phyloP scores from a whole-genome alignment of 2,797 vertebrate genomes.

The Amniataba percoides region DNA sequence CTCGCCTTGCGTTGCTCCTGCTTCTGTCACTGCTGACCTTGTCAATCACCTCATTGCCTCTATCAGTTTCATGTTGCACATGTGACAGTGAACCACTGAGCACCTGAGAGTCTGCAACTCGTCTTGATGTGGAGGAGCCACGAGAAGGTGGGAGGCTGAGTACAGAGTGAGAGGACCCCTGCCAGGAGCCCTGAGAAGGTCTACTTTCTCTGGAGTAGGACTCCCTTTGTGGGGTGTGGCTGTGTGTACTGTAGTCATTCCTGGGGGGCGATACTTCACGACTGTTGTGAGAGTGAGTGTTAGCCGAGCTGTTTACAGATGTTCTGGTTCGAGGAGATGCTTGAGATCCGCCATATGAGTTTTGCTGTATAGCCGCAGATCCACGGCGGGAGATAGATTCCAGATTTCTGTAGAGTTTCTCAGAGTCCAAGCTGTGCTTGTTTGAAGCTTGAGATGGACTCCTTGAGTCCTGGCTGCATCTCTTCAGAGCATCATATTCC shows the following conservation, averaged over 20 bases:
- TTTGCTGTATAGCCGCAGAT: constrained; percentile 64
- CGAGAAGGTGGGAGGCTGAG: constrained; percentile 69
- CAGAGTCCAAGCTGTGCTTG: constrained; percentile 84
- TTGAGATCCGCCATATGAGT: constrained; percentile 67
- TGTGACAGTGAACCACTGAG: constrained; percentile 48
- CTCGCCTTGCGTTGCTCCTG: constrained; percentile 79
- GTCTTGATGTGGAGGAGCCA: constrained; percentile 67
- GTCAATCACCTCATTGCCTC: constrained; percentile 21
- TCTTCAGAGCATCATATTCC: constrained; percentile 30
- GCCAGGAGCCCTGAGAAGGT: constrained; percentile 80
- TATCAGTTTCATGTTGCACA: constrained; percentile 62
- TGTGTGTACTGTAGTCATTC: constrained; percentile 60
- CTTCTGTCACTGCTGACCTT: constrained; percentile 69
- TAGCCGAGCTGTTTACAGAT: constrained; percentile 56
- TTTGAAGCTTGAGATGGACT: constrained; percentile 79
- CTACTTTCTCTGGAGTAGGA: constrained; percentile 60
- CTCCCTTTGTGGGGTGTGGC: constrained; percentile 63
- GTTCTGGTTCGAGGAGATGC: constrained; percentile 66
- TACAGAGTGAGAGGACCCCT: constrained; percentile 79
- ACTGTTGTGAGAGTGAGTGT: constrained; percentile 73
- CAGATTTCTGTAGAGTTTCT: constrained; percentile 85
- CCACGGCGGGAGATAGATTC: constrained; percentile 81
- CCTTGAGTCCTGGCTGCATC: constrained; percentile 47
- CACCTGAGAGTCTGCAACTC: constrained; percentile 42
- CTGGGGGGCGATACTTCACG: constrained; percentile 76